Base-by-base conservation (phyloP, 2,113 vertebrate species). In the Gila orcuttii region DNA sequence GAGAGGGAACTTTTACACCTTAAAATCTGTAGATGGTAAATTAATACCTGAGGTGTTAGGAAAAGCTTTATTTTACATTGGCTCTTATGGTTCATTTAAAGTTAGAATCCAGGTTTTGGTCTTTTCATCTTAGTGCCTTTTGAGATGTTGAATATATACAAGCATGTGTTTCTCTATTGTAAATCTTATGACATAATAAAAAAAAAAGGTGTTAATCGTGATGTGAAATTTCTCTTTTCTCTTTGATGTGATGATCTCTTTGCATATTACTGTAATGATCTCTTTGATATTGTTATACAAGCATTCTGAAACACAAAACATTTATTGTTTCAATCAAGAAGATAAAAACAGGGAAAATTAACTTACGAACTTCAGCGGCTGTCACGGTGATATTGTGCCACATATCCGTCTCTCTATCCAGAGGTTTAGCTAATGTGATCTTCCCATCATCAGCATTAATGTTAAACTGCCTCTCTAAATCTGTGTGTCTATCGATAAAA, bases 321-420 rank as follows among this genome's bases (percentile, higher is more conserved):
- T n/a, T 31, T 31, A 28, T 33, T 52, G 50, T 55, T 52, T 77
- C 45, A 33, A 31, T 77, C 8, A 31, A 55, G 17, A 77, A 55
- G 28, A 11, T 8, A 6, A 77, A n/a, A 0, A 79, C n/a, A 11
- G 5, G 39, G 57, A 80, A 87, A 79, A 39, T 59, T 25, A n/a
- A 98, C 98, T 97, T 95, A 99, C 98, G 95, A 87, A 97, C 95
- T 96, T 99, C 98, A 0, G 97, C 99, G 88, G 98, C 98, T 1
- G 98, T 98, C 52, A 99, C 97, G 0, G 97, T 99, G 89, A 99
- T 99, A 92, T 99, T 99, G 94, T 99, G 98, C 98, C 98, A 99
- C 11, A 91, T 95, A 89, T 96, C 97, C 0, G 95, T 96, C 93
- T 99, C 98, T 90, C 98, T 95, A 93, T 99, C 98, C 86, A 99